Percentiles rank a stretch among this genome's conserved stretches.
These are phyloP conservation scores for Myathropa florea DNA, from an alignment of 2,888 invertebrate genomes.

Conservation along the genomic window DNA sequence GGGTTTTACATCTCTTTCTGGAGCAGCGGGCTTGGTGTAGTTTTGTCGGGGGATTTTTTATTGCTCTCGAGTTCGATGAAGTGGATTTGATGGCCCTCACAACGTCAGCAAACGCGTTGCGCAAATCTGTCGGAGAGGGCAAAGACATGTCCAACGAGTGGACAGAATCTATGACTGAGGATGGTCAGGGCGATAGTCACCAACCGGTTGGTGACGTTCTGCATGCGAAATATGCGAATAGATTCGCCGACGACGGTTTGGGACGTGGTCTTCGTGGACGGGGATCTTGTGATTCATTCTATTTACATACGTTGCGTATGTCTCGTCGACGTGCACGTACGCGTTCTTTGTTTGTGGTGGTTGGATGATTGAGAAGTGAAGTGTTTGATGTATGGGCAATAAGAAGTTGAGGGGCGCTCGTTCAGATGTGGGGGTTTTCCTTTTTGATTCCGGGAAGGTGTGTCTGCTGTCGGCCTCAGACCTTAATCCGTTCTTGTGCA, in stretches of 20 bases:
- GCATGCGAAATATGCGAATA: not conserved
- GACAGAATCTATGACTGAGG: not conserved
- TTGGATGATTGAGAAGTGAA: not conserved
- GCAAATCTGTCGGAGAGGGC: not conserved
- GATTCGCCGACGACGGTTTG: too few species aligned
- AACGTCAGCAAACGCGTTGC: not conserved
- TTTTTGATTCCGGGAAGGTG: not conserved
- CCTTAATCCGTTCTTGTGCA: not conserved
- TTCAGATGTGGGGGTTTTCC: not conserved
- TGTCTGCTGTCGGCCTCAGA: not conserved
- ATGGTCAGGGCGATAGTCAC: not conserved
- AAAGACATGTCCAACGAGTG: not conserved
- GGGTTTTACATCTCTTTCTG: slow-evolving; percentile 8
- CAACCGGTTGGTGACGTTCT: not conserved
- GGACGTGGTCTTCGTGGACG: too few species aligned
- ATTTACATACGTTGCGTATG: not conserved
- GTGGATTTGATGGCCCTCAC: not conserved
- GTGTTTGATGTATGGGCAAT: not conserved
- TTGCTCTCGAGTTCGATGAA: not conserved
- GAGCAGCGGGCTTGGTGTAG: not conserved
- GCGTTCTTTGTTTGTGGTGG: not conserved
- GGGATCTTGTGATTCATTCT: not conserved
- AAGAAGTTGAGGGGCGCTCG: not conserved
- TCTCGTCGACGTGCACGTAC: not conserved
- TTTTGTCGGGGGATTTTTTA: not conserved